Base-by-base conservation (phyloP, 1,140 invertebrate species). In the Meteorus sp. region DNA sequence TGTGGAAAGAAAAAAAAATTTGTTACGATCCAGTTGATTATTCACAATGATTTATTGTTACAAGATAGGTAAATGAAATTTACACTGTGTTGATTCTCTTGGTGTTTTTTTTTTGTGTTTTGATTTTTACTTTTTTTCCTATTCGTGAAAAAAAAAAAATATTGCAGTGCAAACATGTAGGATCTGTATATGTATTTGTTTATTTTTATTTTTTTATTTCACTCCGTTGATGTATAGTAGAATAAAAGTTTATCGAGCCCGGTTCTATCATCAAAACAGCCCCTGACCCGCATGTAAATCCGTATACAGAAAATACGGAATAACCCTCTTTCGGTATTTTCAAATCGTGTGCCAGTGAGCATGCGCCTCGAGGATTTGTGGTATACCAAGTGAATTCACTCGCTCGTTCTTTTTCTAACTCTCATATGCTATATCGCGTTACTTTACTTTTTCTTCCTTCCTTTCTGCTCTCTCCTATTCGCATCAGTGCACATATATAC, bases 251-350 rank as follows among this genome's bases (percentile, higher is more conserved):
- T n/a, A n/a, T n/a, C n/a, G n/a, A n/a, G n/a, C n/a, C n/a, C n/a
- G n/a, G n/a, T n/a, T n/a, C n/a, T n/a, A n/a, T n/a, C n/a, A n/a
- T n/a, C n/a, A n/a, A n/a, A n/a, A n/a, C n/a, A n/a, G n/a, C n/a
- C n/a, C 41, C 17, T 43, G 41, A 43, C 41, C 41, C 22, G 41
- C 17, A 43, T 43, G 41, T 20, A 43, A 43, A 43, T 43, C 17
- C 11, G 2, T 17, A 7, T 43, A 6, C 8, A 43, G 17, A 17
- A 8, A 43, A 43, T 19, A 43, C 8, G 17, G 9, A 43, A 17
- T 19, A 8, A 17, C 17, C 41, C 41, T 19, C 17, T 17, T n/a
- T n/a, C n/a, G n/a, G 7, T 15, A 19, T 19, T 8, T 43, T 43
- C 17, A 8, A 17, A 19, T 43, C 15, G 22, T 43, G 41, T 43